Evolutionary conservation across 2,797 vertebrate genomes (phyloP).

Genomic region (Acipenser ruthenus): DNA sequence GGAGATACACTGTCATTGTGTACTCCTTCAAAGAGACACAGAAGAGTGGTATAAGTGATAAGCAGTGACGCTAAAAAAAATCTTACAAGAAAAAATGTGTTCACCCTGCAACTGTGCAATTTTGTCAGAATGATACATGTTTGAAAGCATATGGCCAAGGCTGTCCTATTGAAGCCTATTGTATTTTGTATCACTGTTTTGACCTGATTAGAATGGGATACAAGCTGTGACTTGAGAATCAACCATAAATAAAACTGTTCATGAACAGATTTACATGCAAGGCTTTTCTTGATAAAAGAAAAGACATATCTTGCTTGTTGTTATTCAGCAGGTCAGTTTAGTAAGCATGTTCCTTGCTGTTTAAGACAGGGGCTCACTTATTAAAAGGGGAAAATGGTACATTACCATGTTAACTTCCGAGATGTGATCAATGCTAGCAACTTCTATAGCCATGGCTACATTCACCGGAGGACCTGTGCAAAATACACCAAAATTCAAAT

Average conservation of each 20-base stretch:
- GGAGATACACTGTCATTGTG: conserved; percentile 93
- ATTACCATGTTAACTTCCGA: conserved; percentile 96
- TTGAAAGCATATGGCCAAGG: not conserved
- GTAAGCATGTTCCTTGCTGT: too few species aligned
- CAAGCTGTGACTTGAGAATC: too few species aligned
- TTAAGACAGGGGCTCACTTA: too few species aligned
- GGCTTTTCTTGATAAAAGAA: too few species aligned
- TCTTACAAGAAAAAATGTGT: not conserved
- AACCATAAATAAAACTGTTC: too few species aligned
- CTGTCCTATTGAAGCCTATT: not conserved
- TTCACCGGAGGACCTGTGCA: conserved; percentile 84
- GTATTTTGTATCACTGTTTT: not conserved
- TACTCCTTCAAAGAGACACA: conserved; percentile 69
- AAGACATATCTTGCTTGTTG: too few species aligned
- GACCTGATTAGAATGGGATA: too few species aligned
- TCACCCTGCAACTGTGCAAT: not conserved
- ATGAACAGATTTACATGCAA: too few species aligned
- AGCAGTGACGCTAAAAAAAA: not conserved
- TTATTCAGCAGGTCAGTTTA: too few species aligned
- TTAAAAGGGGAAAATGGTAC: conserved; percentile 8
- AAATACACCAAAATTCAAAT: not conserved
- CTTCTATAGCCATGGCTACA: conserved; percentile 91
- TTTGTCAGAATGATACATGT: not conserved
- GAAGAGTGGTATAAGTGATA: not conserved
- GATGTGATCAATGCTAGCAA: conserved; percentile 97